Conservation (phyloP, 1,140 invertebrate genomes). For the Aphaenogaster rudis region DNA sequence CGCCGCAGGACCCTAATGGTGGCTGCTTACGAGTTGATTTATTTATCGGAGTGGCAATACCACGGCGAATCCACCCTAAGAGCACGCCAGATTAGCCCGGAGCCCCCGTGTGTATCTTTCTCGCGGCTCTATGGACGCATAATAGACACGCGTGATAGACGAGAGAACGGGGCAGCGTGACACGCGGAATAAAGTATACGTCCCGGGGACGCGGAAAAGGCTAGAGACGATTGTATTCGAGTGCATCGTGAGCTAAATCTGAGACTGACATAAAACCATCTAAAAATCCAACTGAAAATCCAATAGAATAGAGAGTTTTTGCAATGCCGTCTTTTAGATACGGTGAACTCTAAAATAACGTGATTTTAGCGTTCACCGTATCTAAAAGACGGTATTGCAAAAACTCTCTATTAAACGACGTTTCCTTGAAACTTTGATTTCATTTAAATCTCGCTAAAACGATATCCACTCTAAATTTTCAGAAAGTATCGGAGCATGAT, state of each 20-base stretch:
- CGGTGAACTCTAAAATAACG: no score
- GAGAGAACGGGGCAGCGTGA: conserved; percentile 63
- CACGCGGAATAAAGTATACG: conserved; percentile 31
- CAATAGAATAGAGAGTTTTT: no score
- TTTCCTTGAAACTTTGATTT: background rate
- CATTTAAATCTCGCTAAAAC: background rate
- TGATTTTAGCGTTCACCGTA: no score
- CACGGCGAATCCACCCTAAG: conserved; percentile 78
- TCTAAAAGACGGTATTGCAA: no score
- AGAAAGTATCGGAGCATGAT: background rate
- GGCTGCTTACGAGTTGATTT: conserved; percentile 81
- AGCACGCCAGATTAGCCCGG: conserved; percentile 73
- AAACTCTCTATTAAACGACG: no score
- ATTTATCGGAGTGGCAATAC: conserved; percentile 80
- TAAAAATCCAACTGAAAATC: background rate
- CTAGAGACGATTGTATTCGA: background rate
- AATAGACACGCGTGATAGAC: conserved; percentile 77
- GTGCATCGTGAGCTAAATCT: background rate
- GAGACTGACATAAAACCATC: background rate
- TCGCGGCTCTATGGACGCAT: conserved; percentile 77
- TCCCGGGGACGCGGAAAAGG: background rate
- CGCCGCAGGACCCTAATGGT: conserved; percentile 77
- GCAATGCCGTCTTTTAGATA: no score
- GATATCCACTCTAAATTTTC: background rate
- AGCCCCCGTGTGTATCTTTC: conserved; percentile 76